phyloP scores from a whole-genome alignment of 2,797 vertebrate genomes.

The Naso thynnoides region DNA sequence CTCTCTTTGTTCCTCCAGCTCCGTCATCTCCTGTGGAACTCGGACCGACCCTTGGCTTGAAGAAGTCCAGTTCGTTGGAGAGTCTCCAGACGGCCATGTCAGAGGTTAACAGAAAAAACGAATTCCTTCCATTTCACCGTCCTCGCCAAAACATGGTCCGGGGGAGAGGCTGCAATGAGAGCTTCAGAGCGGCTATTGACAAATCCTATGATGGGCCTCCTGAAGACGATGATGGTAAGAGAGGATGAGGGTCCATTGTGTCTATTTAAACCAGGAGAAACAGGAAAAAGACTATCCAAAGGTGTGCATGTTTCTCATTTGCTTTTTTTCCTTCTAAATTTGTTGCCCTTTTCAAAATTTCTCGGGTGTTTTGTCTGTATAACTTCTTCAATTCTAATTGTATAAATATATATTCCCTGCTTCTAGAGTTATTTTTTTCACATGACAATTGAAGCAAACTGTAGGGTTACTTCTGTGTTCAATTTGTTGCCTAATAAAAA shows the following conservation, averaged over 20 bases:
- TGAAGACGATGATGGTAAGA: constrained; percentile 89
- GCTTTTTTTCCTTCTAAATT: neutral
- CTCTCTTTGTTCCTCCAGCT: constrained; percentile 23
- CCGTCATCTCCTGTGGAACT: constrained; percentile 83
- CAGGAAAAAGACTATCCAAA: too few relatives aligned
- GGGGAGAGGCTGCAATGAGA: constrained; percentile 96
- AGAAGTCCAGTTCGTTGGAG: constrained; percentile 97
- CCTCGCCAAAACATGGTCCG: constrained; percentile 94
- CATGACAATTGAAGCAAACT: neutral
- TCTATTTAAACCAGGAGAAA: neutral
- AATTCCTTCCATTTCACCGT: constrained; percentile 93
- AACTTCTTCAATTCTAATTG: neutral
- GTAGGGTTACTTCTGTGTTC: neutral
- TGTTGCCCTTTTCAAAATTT: neutral
- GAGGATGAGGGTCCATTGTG: neutral
- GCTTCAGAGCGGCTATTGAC: constrained; percentile 96
- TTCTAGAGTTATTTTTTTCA: too few relatives aligned
- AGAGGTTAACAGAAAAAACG: constrained; percentile 90
- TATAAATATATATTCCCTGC: neutral
- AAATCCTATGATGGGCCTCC: constrained; percentile 96
- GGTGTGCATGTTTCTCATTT: neutral
- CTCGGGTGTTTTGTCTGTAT: constrained; percentile 8
- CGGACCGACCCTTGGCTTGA: constrained; percentile 93
- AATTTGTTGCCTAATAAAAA: constrained; percentile 16
- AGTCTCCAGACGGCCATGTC: constrained; percentile 96